These are phyloP conservation scores for Phylloscopus collybita DNA, from an alignment of 2,797 vertebrate species.

Conservation along the genomic window DNA sequence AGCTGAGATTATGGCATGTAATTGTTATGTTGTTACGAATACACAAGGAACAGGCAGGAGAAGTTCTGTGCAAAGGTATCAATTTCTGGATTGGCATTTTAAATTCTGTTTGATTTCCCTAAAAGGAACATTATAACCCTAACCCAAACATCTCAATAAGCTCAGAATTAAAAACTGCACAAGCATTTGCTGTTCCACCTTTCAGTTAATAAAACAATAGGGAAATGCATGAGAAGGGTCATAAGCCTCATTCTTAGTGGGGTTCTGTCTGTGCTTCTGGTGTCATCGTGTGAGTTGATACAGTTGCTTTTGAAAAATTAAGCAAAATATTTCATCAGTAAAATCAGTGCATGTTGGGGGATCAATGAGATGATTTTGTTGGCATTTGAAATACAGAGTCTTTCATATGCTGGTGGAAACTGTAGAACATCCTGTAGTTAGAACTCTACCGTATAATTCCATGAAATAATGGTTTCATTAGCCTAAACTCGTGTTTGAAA, in stretches of 20 bases:
- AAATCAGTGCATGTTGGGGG: not conserved
- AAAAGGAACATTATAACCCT: not conserved
- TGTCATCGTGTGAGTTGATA: not conserved
- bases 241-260: not conserved
- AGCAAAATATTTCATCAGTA: not conserved
- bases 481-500: not conserved
- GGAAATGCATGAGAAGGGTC: not conserved
- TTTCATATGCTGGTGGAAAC: not conserved
- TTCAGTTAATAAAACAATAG: not conserved
- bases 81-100: not conserved
- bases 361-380: not conserved
- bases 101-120: not conserved
- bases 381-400: not conserved
- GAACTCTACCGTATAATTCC: not conserved
- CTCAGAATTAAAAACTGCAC: not conserved
- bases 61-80: not conserved
- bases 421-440: not conserved
- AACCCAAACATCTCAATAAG: not conserved
- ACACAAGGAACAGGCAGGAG: not conserved
- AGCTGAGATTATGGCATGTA: not conserved
- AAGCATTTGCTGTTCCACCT: not conserved
- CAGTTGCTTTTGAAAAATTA: not conserved
- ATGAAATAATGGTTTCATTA: not conserved
- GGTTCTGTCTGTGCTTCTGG: not conserved
- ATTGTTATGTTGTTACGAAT: not conserved